Evolutionary conservation across 1,140 invertebrate genomes (phyloP).

Genomic region (Solenopsis fugax): DNA sequence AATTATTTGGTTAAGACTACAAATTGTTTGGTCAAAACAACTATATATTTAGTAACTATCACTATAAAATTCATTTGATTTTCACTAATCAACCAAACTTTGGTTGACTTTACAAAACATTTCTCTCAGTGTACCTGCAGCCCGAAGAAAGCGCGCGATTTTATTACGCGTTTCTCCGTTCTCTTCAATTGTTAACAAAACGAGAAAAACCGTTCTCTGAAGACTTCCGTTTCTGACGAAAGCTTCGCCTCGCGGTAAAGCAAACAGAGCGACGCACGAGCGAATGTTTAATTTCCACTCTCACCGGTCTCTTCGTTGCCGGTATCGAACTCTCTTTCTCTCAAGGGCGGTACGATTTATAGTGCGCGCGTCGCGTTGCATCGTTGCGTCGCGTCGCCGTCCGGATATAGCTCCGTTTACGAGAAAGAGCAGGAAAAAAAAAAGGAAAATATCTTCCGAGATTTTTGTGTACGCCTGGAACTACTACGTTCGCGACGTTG

Average conservation of each 20-base stretch:
- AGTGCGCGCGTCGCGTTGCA: slow-evolving; percentile 28
- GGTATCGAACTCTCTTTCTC: slow-evolving; percentile 36
- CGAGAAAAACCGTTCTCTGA: background rate
- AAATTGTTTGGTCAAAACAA: too few species aligned
- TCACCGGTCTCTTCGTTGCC: slow-evolving; percentile 2
- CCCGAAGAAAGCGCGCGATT: background rate
- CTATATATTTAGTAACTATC: too few species aligned
- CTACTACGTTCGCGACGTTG: background rate
- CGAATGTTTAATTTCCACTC: slow-evolving; percentile 60
- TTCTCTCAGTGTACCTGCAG: too few species aligned
- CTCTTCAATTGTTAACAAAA: slow-evolving; percentile 44
- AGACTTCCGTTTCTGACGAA: slow-evolving; percentile 35
- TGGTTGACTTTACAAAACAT: too few species aligned
- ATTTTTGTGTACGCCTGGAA: slow-evolving; percentile 24
- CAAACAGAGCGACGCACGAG: slow-evolving; percentile 22
- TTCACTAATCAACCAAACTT: too few species aligned
- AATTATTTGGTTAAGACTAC: too few species aligned
- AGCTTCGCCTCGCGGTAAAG: slow-evolving; percentile 19
- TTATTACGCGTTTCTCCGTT: background rate
- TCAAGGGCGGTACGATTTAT: slow-evolving; percentile 60
- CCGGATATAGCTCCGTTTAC: slow-evolving; percentile 63
- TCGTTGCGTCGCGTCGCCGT: background rate
- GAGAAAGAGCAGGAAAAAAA: slow-evolving; percentile 34
- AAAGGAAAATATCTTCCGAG: slow-evolving; percentile 23
- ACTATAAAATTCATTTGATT: too few species aligned